Evolutionary conservation across 2,113 vertebrate genomes (phyloP).

Genomic region (Baryphthengus martii): DNA sequence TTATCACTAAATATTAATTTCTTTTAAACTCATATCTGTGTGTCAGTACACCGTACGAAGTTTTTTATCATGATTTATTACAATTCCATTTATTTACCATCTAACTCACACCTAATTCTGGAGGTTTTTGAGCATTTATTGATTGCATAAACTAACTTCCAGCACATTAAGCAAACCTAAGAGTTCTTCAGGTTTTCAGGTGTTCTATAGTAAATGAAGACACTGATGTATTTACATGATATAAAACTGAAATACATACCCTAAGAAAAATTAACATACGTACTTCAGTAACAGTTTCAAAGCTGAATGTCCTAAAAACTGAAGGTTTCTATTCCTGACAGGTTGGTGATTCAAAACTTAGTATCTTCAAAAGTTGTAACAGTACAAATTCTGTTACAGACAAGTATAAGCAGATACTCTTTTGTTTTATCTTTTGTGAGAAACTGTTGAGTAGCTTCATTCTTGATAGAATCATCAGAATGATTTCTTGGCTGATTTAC

Average conservation of each 20-base stretch:
- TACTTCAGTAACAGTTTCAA: neutral
- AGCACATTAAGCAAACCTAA: neutral
- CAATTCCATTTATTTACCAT: neutral
- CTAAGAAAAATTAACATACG: neutral
- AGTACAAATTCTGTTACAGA: neutral
- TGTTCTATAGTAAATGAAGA: neutral
- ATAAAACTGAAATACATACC: neutral
- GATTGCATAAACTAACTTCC: neutral
- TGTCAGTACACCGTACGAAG: neutral
- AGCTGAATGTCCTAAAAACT: neutral
- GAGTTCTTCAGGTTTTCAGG: neutral
- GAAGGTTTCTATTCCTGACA: neutral
- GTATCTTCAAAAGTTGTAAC: accelerated
- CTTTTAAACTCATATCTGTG: neutral
- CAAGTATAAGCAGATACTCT: neutral
- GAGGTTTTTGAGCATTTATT: neutral
- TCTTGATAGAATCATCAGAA: neutral
- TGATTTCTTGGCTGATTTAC: neutral
- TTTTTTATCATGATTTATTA: neutral
- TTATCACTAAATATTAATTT: neutral
- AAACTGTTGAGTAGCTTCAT: neutral
- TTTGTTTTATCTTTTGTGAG: neutral
- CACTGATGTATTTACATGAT: neutral
- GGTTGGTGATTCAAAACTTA: neutral
- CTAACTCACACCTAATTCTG: neutral